A percentile compares a stretch with the other conserved stretches of the same genome.
These are phyloP conservation scores for Drosophila elegans DNA, from an alignment of 1,140 invertebrate genomes.

Conservation along the genomic window DNA sequence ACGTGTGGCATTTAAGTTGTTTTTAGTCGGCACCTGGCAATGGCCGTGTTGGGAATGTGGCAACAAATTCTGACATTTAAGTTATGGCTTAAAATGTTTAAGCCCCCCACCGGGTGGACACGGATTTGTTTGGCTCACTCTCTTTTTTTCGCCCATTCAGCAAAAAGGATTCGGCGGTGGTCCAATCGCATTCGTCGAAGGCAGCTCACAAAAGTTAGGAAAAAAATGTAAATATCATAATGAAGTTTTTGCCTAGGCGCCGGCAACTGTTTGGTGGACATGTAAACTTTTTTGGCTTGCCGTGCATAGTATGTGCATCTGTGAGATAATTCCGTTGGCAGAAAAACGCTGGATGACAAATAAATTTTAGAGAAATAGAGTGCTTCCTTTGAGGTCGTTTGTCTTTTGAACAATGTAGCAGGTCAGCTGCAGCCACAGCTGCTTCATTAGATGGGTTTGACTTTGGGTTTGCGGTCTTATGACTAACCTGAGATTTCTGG, in stretches of 20 bases:
- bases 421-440: neutral
- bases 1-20: slow-evolving; percentile 74
- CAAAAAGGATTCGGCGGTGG: slow-evolving; percentile 1
- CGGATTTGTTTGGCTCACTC: slow-evolving; percentile 14
- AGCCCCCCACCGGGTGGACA: slow-evolving; percentile 51
- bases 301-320: slow-evolving; percentile 20
- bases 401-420: slow-evolving; percentile 9
- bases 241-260: slow-evolving; percentile 5
- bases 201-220: neutral
- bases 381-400: slow-evolving; percentile 32
- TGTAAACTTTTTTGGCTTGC: slow-evolving; percentile 7
- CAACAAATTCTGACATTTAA: slow-evolving; percentile 69
- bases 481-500: slow-evolving; percentile 5
- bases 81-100: slow-evolving; percentile 78
- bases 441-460: slow-evolving; percentile 28
- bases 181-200: slow-evolving; percentile 15
- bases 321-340: slow-evolving; percentile 28
- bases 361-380: slow-evolving; percentile 25
- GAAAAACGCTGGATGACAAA: slow-evolving; percentile 31
- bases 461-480: slow-evolving; percentile 7
- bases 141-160: slow-evolving; percentile 13
- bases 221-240: slow-evolving; percentile 9
- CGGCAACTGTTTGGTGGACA: slow-evolving; percentile 3
- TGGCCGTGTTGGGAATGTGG: slow-evolving; percentile 20
- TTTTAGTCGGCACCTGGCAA: slow-evolving; percentile 59